Base-by-base conservation (phyloP, 1,140 invertebrate genomes). In the Bombus soroeensis region DNA sequence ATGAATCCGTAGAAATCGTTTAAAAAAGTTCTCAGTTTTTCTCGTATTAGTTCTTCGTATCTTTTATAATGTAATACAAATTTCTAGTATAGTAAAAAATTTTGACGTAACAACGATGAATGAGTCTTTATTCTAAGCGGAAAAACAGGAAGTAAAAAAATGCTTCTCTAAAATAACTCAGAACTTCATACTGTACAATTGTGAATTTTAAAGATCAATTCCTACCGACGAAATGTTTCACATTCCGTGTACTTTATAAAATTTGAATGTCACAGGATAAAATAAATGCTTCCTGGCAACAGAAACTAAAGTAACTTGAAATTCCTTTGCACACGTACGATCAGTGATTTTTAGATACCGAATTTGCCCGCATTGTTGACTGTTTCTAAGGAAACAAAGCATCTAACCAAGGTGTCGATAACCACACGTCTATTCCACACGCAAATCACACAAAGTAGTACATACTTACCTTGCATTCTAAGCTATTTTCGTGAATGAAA, bases 341-440 rank as follows among this genome's bases (percentile, higher is more conserved):
- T 64, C 53, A n/a, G 18, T 66, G 79, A 68, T 71, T 71, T 43
- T 59, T 37, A 41, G 43, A 78, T 86, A 81, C 81, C 41, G 68
- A 89, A 87, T 81, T 71, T 92, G 78, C 70, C 76, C 82, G 87
- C 78, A 92, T 92, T 94, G 94, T 94, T 95, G 93, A 93, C 89
- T 91, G 94, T 95, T 94, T 92, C 94, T 93, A 94, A 92, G 95
- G 94, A 88, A 94, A 95, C 95, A 62, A 87, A 43, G n/a, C 87
- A 83, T 88, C 89, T 87, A 43, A n/a, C 37, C 2, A 86, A 95
- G 93, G 94, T 95, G 94, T 95, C 93, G 91, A 93, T 92, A 94
- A 91, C 90, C 86, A 92, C 93, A 92, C 90, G 81, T 92, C 88
- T 83, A 15, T 84, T 64, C 76, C 34, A 34, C 68, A 87, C 79